phyloP scores from a whole-genome alignment of 1,140 invertebrate species.

The Drosophila asahinai region DNA sequence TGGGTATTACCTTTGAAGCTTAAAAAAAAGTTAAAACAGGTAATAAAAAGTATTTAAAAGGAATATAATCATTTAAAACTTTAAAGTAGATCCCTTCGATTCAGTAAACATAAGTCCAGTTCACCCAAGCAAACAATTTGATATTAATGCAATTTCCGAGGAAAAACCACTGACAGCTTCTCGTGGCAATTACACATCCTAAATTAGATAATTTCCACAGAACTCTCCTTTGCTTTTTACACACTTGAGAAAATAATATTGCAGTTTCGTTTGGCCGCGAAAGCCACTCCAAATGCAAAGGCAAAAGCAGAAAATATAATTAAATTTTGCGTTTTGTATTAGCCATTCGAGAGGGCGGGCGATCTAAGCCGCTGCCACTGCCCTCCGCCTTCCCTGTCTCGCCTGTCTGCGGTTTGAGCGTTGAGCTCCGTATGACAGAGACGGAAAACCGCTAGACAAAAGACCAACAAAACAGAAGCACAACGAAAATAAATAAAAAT shows the following conservation, averaged over 20 bases:
- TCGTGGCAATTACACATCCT: slow-evolving; percentile 28
- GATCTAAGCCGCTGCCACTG: slow-evolving; percentile 2
- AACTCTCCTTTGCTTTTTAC: slow-evolving; percentile 16
- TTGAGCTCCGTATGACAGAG: slow-evolving; percentile 48
- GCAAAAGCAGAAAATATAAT: slow-evolving; percentile 55
- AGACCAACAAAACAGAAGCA: slow-evolving; percentile 35
- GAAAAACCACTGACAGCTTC: slow-evolving; percentile 15
- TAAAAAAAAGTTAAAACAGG: no score
- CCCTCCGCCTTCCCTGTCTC: neutral
- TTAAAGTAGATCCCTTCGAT: neutral
- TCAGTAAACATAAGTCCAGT: neutral
- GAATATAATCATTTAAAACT: no score
- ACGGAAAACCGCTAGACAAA: slow-evolving; percentile 46
- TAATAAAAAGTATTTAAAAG: no score
- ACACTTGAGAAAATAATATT: slow-evolving; percentile 43
- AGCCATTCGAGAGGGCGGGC: slow-evolving; percentile 2
- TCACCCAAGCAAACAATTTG: neutral
- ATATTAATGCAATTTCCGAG: slow-evolving; percentile 29
- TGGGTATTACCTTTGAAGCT: no score
- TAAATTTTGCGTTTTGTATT: slow-evolving; percentile 61
- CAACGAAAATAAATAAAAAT: slow-evolving; percentile 28
- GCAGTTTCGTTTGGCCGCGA: slow-evolving; percentile 13
- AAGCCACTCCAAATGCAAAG: slow-evolving; percentile 36
- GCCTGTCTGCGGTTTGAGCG: slow-evolving; percentile 49
- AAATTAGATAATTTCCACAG: slow-evolving; percentile 32